Base-by-base conservation (phyloP, 2,113 vertebrate species). In the Morone saxatilis region DNA sequence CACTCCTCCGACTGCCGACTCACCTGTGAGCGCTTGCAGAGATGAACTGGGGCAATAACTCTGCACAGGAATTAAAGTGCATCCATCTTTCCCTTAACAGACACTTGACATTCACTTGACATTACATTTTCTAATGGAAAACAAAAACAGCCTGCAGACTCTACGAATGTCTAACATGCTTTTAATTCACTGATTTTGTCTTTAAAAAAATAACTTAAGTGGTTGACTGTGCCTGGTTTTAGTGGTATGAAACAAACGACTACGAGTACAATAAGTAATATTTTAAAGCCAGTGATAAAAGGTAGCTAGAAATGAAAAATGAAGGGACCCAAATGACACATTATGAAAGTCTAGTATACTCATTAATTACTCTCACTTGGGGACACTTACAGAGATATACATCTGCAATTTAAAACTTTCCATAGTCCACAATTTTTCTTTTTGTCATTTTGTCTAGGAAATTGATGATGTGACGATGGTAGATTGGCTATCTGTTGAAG, bases 141-240 rank as follows among this genome's bases (percentile, higher is more conserved):
- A 45, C 31, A 38, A 20, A 11, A 51, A 20, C 22, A 17, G 36
- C 47, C 56, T 22, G 16, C 22, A 13, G 57, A 68, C 36, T 71
- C 50, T n/a, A 10, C 51, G 50, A 31, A 16, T 59, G 51, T 81
- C 45, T 71, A 71, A 72, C 71, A 76, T 50, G 72, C 51, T 73
- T 59, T 25, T 31, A 59, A 16, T 77, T 65, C 51, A 41, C 7
- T 57, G 75, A 66, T n/a, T 66, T 61, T 25, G 56, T 61, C 17
- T 41, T 62, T 38, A 20, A 20, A 20, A 20, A 63, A 31, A 41
- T 6, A 14, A 11, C 11, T 43, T 63, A 10, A 63, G 10, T 43
- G 60, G 36, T 41, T 8, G 59, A 2, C 31, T 57, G 12, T 14
- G 11, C 22, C 5, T 1, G 9, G 22, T 11, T 25, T 57, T 13